Percentiles rank a stretch among this genome's conserved stretches.
Evolutionary conservation across 2,113 vertebrate species (phyloP).

Genomic region (Clinocottus analis): DNA sequence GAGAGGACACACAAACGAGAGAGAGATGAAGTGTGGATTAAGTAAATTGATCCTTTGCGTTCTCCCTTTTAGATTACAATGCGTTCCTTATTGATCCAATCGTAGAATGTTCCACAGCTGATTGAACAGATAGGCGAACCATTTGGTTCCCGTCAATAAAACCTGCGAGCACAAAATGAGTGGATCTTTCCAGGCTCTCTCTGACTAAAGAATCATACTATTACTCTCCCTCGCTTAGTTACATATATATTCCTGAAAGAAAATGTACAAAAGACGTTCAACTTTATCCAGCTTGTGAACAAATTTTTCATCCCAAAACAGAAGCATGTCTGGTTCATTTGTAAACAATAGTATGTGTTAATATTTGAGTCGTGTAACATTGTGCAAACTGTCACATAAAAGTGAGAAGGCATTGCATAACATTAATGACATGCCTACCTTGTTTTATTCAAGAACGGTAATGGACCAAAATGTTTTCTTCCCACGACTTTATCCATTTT

Average conservation of each 20-base stretch:
- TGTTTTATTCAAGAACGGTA: no score
- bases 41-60: neutral
- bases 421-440: neutral
- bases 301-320: neutral
- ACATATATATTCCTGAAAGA: neutral
- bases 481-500: no score
- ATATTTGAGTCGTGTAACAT: neutral
- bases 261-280: neutral
- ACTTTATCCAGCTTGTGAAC: neutral
- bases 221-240: neutral
- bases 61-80: neutral
- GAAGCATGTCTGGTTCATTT: no score
- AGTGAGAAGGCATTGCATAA: neutral
- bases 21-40: neutral
- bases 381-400: neutral
- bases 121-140: neutral
- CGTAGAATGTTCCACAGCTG: neutral
- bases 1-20: constrained; percentile 3
- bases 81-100: neutral
- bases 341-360: neutral
- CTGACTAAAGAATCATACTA: neutral
- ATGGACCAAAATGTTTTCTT: no score
- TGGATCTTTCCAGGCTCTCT: neutral
- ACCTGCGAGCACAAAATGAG: neutral
- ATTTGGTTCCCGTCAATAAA: constrained; percentile 21